phyloP scores from a whole-genome alignment of 1,140 invertebrate species.

The Cotesia typhae region DNA sequence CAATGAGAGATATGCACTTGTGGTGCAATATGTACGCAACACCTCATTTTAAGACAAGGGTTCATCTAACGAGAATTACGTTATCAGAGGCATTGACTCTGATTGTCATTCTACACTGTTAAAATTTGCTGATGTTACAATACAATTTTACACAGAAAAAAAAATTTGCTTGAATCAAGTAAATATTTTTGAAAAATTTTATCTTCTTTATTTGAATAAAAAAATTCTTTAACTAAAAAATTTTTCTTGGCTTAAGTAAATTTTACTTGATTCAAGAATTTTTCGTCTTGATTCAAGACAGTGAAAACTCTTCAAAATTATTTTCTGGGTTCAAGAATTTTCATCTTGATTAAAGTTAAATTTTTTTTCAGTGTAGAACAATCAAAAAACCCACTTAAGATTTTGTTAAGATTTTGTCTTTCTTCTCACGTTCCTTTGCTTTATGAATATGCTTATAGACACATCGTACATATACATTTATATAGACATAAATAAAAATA shows the following conservation, averaged over 20 bases:
- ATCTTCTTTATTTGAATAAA: no score
- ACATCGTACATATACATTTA: not conserved
- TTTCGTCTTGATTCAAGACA: no score
- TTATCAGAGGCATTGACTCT: conserved; percentile 12
- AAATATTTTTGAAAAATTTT: no score
- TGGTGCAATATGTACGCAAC: not conserved
- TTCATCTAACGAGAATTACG: conserved; percentile 7
- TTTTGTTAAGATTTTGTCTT: not conserved
- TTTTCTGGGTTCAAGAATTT: no score
- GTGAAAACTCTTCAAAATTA: no score
- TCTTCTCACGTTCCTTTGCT: no score
- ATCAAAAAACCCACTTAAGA: not conserved
- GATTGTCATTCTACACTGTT: conserved; percentile 2
- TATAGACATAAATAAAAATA: no score
- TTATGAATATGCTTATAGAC: not conserved
- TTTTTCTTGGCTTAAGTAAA: no score
- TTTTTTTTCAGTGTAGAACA: not conserved
- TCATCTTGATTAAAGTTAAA: no score
- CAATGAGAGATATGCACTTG: not conserved
- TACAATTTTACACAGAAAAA: not conserved
- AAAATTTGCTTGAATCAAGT: no score
- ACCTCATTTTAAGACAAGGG: not conserved
- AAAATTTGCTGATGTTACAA: not conserved
- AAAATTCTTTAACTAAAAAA: no score
- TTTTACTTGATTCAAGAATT: no score